Evolutionary conservation across 2,888 invertebrate species (phyloP), one percentile per base, ranked within the genome.

Genomic region (Leistus spinibarbis): DNA sequence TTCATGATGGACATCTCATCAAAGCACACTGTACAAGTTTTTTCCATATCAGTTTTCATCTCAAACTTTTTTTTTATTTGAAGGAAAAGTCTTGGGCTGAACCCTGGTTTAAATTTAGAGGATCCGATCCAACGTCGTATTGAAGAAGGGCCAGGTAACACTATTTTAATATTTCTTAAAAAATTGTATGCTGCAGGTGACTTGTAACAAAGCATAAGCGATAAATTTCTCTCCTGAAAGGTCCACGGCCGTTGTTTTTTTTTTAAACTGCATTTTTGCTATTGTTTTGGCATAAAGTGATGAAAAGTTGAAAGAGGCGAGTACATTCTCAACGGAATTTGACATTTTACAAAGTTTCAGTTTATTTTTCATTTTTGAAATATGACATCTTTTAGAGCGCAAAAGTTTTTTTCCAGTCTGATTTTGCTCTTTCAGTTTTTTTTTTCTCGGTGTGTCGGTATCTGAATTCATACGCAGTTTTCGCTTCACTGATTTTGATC

Each of bases 1-100:
- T n/a, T 19, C 62, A 24, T 64, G 7, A 70, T 24, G 7, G 64
- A 40, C 71, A 71, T 65, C 53, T 71, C 71, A 27, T 71, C 71
- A 7, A 71, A 71, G 54, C 71, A 71, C 54, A 71, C 20, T 16
- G 60, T 16, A 63, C 70, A 70, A n/a, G 22, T 16, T 40, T 60
- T 70, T 23, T 70, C 70, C 22, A 13, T 70, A 13, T 24, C 3
- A 16, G 27, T 22, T 66, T 66, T 66, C 3, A 9, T 17, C 13
- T 66, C 20, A 66, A 66, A 40, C 40, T 66, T 53, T 17, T 54
- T 40, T 40, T 66, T 66, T 40, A 66, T 66, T 40, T 66, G 27
- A 40, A 19, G 16, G 40, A 66, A 66, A 17, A 66, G 22, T 66
- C 40, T 66, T n/a, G 40, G 22, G 22, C 19, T 66, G 54, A 66